These are phyloP conservation scores for Entomobrya multifasciata DNA, from an alignment of 2,888 invertebrate genomes.

Conservation along the genomic window DNA sequence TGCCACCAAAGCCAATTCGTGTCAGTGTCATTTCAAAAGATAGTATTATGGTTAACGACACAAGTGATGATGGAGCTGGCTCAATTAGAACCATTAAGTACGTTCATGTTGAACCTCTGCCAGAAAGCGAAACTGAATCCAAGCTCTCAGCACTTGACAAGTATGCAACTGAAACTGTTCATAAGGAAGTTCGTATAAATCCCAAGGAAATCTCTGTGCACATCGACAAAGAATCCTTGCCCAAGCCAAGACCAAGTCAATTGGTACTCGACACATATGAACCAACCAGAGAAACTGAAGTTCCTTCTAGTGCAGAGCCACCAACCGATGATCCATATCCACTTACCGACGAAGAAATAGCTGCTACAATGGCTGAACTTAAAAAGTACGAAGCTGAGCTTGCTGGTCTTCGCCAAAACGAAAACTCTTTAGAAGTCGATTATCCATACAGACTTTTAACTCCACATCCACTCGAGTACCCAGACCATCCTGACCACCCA, in stretches of 20 bases:
- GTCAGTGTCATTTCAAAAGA: constrained; percentile 78
- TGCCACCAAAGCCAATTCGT: constrained; percentile 74
- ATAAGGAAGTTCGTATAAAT: constrained; percentile 53
- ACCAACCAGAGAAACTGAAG: background rate
- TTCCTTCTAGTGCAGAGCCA: constrained; percentile 4
- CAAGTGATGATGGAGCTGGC: constrained; percentile 30
- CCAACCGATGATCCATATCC: constrained; percentile 68
- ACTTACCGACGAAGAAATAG: constrained; percentile 74
- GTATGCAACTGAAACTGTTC: constrained; percentile 28
- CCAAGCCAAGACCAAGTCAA: constrained; percentile 15
- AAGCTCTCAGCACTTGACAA: constrained; percentile 49
- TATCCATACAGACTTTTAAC: constrained; percentile 71
- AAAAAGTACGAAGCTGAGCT: constrained; percentile 75
- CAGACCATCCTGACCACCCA: constrained; percentile 79
- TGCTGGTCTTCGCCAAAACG: constrained; percentile 54
- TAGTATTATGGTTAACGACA: constrained; percentile 64
- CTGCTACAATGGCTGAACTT: constrained; percentile 76
- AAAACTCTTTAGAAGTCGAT: constrained; percentile 76
- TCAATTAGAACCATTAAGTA: constrained; percentile 63
- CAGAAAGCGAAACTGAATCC: background rate
- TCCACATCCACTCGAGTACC: constrained; percentile 78
- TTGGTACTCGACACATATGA: constrained; percentile 65
- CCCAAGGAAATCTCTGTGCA: constrained; percentile 67
- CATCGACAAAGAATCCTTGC: constrained; percentile 40
- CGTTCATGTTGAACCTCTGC: constrained; percentile 65